Percentiles rank a stretch among this genome's conserved stretches.
These are phyloP conservation scores for Reticulitermes lucifugus DNA, from an alignment of 2,888 invertebrate species.

Conservation along the genomic window DNA sequence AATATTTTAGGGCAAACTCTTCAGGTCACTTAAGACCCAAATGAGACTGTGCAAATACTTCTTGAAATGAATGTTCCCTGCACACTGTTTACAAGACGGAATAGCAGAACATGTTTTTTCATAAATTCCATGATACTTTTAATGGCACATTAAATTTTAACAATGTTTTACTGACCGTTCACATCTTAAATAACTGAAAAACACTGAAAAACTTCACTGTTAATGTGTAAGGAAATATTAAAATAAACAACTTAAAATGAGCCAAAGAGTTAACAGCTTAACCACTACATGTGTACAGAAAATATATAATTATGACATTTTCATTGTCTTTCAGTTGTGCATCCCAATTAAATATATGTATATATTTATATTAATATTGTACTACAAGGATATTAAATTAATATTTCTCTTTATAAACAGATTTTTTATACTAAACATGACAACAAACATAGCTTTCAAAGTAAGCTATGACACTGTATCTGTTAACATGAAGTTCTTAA, in stretches of 20 bases:
- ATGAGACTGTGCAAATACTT: too few relatives aligned
- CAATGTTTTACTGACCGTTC: background rate
- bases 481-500: constrained; percentile 35
- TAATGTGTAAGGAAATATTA: background rate
- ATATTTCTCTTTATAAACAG: constrained; percentile 39
- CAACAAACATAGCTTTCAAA: constrained; percentile 44
- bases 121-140: background rate
- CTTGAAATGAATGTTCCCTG: too few relatives aligned
- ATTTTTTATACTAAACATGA: constrained; percentile 29
- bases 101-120: background rate
- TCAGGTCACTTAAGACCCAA: too few relatives aligned
- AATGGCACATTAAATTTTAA: background rate
- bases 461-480: constrained; percentile 31
- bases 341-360: constrained; percentile 39
- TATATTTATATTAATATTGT: constrained; percentile 38
- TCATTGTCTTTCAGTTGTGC: constrained; percentile 35
- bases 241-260: constrained; percentile 1
- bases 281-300: background rate
- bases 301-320: constrained; percentile 23
- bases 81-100: background rate
- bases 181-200: background rate
- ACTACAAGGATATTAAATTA: constrained; percentile 45
- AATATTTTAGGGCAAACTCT: too few relatives aligned
- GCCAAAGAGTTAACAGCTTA: background rate
- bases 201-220: background rate